Percentiles rank a stretch among this genome's conserved stretches.
phyloP scores from a whole-genome alignment of 2,113 vertebrate species.

The Halcyon senegalensis region DNA sequence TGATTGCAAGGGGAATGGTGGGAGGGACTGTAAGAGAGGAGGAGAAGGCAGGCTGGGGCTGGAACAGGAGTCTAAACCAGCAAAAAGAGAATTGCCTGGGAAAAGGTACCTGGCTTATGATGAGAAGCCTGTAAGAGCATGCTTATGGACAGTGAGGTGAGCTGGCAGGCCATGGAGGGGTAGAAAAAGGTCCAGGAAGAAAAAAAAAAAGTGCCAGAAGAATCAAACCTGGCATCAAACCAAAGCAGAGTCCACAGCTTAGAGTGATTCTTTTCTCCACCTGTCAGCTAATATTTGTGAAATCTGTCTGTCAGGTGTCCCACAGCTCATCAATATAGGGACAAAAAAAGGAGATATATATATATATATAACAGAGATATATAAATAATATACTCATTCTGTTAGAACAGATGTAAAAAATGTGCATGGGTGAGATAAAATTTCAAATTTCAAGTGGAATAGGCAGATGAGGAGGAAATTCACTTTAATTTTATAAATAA shows the following conservation, averaged over 20 bases:
- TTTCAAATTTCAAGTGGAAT: not conserved
- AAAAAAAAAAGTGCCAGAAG: not conserved
- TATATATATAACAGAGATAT: too few species aligned
- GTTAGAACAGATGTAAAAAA: not conserved
- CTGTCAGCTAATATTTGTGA: not conserved
- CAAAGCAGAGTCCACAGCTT: not conserved
- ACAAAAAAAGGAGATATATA: not conserved
- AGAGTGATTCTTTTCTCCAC: not conserved
- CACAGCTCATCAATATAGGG: not conserved
- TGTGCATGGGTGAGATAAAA: not conserved
- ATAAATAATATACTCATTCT: not conserved
- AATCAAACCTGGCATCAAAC: not conserved
- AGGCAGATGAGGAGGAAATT: not conserved
- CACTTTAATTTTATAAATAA: not conserved
- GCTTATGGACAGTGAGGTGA: not conserved
- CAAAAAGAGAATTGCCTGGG: not conserved
- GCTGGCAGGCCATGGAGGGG: not conserved
- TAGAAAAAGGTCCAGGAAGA: not conserved
- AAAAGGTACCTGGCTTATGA: not conserved
- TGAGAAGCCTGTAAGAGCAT: rapidly evolving
- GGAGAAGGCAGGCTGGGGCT: not conserved
- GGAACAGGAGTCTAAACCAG: not conserved
- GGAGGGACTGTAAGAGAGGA: not conserved
- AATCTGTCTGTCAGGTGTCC: not conserved
- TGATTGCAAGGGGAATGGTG: not conserved